Evolutionary conservation across 2,888 invertebrate species (phyloP).

Genomic region (Drosophila parthenogenetica): DNA sequence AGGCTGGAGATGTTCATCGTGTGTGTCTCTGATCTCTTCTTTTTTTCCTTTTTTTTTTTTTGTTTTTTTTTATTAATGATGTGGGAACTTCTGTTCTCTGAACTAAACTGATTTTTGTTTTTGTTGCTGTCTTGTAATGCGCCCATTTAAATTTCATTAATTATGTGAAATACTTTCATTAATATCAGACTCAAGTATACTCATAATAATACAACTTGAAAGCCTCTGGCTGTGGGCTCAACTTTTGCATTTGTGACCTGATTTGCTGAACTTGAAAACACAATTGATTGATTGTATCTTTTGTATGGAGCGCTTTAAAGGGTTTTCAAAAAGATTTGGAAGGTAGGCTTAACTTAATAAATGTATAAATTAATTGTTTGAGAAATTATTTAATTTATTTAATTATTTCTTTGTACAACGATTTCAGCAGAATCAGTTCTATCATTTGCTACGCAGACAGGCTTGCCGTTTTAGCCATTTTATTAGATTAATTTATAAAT

Average conservation of each 20-base stretch:
- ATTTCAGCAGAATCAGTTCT: no score
- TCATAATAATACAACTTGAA: constrained; percentile 24
- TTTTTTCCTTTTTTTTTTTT: constrained; percentile 26
- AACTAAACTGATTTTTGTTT: constrained; percentile 43
- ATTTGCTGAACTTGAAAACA: constrained; percentile 32
- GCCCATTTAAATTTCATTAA: constrained; percentile 73
- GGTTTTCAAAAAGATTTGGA: not conserved
- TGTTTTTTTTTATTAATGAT: constrained; percentile 70
- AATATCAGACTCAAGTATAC: constrained; percentile 56
- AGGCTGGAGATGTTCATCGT: constrained; percentile 57
- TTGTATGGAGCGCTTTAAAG: not conserved
- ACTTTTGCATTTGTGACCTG: constrained; percentile 45
- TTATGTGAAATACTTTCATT: constrained; percentile 73
- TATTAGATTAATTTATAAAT: no score
- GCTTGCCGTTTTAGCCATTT: no score
- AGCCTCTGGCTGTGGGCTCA: constrained; percentile 16
- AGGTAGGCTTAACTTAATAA: no score
- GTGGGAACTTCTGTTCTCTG: constrained; percentile 77
- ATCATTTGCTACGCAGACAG: no score
- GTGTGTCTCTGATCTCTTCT: constrained; percentile 60
- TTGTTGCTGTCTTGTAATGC: constrained; percentile 49
- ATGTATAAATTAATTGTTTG: no score
- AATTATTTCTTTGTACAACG: no score
- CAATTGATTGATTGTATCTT: constrained; percentile 1
- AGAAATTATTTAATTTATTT: no score